Percentiles rank a stretch among this genome's conserved stretches.
These are phyloP conservation scores for Conchocele bisecta DNA, from an alignment of 2,888 invertebrate species.

Conservation along the genomic window DNA sequence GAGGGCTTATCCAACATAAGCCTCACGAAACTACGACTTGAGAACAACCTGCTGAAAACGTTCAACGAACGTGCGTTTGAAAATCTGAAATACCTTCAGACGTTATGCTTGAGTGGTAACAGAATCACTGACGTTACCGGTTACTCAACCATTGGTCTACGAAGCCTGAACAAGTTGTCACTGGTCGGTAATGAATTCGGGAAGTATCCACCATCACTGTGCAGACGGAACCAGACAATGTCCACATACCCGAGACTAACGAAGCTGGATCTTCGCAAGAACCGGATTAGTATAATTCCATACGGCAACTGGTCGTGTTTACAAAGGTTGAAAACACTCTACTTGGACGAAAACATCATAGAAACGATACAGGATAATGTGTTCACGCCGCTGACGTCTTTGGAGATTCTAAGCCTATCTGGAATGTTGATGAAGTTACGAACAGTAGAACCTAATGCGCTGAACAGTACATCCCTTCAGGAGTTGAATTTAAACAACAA, in stretches of 20 bases:
- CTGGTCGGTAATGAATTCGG: neutral
- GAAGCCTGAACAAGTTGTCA: neutral
- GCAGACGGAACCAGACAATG: neutral
- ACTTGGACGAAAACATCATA: neutral
- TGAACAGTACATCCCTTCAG: neutral
- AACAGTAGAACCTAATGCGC: neutral
- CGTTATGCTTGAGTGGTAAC: neutral
- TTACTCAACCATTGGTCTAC: neutral
- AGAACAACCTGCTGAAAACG: neutral
- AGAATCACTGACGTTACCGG: neutral
- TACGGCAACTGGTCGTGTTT: neutral
- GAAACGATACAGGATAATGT: neutral
- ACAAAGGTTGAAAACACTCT: neutral
- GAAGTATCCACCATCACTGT: neutral
- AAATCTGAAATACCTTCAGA: neutral
- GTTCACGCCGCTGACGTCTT: neutral
- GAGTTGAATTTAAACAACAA: neutral
- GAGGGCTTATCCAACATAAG: neutral
- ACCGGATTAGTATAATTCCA: neutral
- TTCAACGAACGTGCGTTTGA: neutral
- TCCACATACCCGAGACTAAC: neutral
- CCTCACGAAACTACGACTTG: neutral
- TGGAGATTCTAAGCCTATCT: neutral
- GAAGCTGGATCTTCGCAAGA: neutral
- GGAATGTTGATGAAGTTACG: neutral